A percentile compares a stretch with the other conserved stretches of the same genome.
These are phyloP conservation scores for Scaptomyza hsui DNA, from an alignment of 1,140 invertebrate species.

Conservation along the genomic window DNA sequence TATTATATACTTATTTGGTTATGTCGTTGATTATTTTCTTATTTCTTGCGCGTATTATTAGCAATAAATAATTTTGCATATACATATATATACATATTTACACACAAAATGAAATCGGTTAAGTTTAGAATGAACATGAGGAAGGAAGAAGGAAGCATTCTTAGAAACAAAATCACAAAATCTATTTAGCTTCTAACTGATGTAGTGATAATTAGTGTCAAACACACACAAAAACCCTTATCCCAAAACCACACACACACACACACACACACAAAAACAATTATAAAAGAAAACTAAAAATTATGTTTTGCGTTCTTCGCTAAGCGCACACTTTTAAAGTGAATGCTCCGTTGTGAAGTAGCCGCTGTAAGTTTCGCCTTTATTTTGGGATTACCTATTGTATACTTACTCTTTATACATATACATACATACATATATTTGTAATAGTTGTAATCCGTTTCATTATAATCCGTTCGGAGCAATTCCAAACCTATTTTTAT, in stretches of 20 bases:
- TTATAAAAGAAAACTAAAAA: conserved; percentile 12
- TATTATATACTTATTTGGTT: conserved; percentile 53
- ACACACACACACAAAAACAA: conserved; percentile 22
- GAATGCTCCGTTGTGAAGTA: conserved; percentile 50
- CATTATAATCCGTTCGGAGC: conserved; percentile 49
- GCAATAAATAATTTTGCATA: conserved; percentile 72
- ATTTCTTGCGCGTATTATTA: conserved; percentile 69
- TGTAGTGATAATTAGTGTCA: conserved; percentile 82
- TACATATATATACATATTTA: conserved; percentile 40
- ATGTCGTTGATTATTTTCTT: conserved; percentile 31
- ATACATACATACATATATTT: conserved; percentile 31
- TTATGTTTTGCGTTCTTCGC: conserved; percentile 45
- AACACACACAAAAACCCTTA: conserved; percentile 71
- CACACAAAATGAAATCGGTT: conserved; percentile 58
- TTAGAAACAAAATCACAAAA: conserved; percentile 39
- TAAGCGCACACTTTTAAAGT: conserved; percentile 63
- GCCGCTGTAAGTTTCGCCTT: conserved; percentile 76
- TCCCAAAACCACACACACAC: conserved; percentile 12
- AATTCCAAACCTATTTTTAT: conserved; percentile 66
- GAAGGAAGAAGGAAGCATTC: conserved; percentile 16
- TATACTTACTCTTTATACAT: conserved; percentile 32
- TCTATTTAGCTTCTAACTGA: conserved; percentile 77
- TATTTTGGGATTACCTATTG: conserved; percentile 42
- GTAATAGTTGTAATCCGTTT: conserved; percentile 22
- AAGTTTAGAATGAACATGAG: conserved; percentile 62